Evolutionary conservation across 1,140 invertebrate genomes (phyloP).

Genomic region (Drosophila kanapiae): DNA sequence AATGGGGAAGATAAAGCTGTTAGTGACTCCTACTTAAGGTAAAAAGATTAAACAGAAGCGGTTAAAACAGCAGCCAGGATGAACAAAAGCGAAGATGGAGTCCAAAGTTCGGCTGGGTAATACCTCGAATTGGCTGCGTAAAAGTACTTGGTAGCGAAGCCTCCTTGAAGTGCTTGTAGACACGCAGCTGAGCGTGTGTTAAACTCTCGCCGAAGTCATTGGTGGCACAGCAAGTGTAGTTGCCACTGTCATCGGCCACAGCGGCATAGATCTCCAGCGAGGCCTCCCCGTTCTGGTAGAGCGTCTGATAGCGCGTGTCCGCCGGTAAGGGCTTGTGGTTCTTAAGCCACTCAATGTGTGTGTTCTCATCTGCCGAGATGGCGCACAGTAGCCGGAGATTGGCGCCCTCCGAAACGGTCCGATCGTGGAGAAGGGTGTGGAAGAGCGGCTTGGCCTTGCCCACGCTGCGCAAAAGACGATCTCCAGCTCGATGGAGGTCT

Average conservation of each 20-base stretch:
- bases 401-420: constrained; percentile 90
- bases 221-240: constrained; percentile 91
- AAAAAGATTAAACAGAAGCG: constrained; percentile 28
- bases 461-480: constrained; percentile 66
- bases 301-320: constrained; percentile 87
- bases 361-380: constrained; percentile 91
- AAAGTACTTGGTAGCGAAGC: constrained; percentile 90
- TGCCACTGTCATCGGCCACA: constrained; percentile 88
- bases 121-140: constrained; percentile 90
- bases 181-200: constrained; percentile 90
- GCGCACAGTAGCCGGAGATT: constrained; percentile 93
- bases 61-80: constrained; percentile 56
- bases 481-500: constrained; percentile 84
- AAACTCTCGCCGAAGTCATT: constrained; percentile 90
- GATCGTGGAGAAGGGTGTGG: constrained; percentile 92
- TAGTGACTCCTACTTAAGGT: background rate
- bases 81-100: constrained; percentile 16
- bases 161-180: constrained; percentile 90
- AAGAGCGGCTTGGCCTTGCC: constrained; percentile 90
- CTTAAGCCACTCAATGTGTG: constrained; percentile 93
- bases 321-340: constrained; percentile 88
- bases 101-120: constrained; percentile 18
- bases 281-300: constrained; percentile 89
- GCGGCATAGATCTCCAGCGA: constrained; percentile 91
- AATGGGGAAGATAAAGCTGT: background rate